phyloP scores from a whole-genome alignment of 2,888 invertebrate genomes.

The Mylabris sibirica region DNA sequence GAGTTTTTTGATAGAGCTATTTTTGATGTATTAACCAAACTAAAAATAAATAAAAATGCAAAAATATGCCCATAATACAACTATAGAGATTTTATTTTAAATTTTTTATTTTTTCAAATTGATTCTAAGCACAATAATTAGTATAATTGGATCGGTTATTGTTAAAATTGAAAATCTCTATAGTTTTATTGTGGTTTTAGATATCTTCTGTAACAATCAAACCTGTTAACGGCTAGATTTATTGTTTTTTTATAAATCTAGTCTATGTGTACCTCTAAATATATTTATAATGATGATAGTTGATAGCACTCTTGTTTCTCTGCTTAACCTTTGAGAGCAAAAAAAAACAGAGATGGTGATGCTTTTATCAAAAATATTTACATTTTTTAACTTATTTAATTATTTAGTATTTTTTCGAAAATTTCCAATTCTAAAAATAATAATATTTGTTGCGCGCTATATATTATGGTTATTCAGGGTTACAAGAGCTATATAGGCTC shows the following conservation, averaged over 20 bases:
- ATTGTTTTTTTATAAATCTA: slow-evolving; percentile 22
- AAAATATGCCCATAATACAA: slow-evolving; percentile 33
- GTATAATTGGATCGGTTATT: background rate
- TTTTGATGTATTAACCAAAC: slow-evolving; percentile 50
- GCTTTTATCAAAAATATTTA: slow-evolving; percentile 38
- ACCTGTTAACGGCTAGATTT: slow-evolving; percentile 34
- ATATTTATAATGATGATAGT: slow-evolving; percentile 37
- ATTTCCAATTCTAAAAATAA: slow-evolving; percentile 40
- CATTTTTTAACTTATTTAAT: slow-evolving; percentile 38
- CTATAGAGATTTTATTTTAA: slow-evolving; percentile 1
- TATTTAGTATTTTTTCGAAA: slow-evolving; percentile 32
- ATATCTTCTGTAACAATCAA: slow-evolving; percentile 57
- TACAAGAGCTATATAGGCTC: slow-evolving; percentile 64
- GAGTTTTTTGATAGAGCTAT: slow-evolving; percentile 57
- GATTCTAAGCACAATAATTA: slow-evolving; percentile 31
- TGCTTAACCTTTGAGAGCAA: slow-evolving; percentile 56
- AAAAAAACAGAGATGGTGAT: slow-evolving; percentile 30
- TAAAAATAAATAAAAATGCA: too few species aligned
- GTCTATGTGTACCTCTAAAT: slow-evolving; percentile 52
- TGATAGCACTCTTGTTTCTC: slow-evolving; percentile 60
- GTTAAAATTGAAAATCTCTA: slow-evolving; percentile 17
- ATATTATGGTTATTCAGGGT: slow-evolving; percentile 64
- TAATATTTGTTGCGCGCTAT: slow-evolving; percentile 35
- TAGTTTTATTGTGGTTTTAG: slow-evolving; percentile 45
- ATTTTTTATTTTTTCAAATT: slow-evolving; percentile 24